Conservation (phyloP, 2,888 invertebrate genomes). For the Sinodicranocentrus sp. region DNA sequence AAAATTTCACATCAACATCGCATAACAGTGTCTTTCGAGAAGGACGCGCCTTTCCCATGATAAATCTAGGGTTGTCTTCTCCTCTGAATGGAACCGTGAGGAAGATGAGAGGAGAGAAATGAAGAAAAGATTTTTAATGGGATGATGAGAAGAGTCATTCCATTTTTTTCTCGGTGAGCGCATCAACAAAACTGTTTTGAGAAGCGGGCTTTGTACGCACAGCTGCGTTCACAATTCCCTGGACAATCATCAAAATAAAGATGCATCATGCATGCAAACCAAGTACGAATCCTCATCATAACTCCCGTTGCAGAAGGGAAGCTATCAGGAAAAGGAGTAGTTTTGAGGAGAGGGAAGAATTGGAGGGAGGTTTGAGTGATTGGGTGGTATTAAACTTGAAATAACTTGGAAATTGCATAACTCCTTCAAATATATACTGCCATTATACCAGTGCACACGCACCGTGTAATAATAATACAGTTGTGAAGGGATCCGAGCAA, state of each 20-base stretch:
- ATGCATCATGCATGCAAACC: conserved; percentile 34
- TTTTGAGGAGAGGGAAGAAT: background rate
- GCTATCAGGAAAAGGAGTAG: no score
- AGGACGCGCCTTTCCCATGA: conserved; percentile 54
- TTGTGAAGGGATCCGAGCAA: background rate
- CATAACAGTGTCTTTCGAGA: background rate
- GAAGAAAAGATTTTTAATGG: conserved; percentile 46
- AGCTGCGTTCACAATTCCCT: conserved; percentile 57
- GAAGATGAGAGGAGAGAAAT: conserved; percentile 19
- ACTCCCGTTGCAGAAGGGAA: background rate
- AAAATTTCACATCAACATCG: conserved; percentile 18
- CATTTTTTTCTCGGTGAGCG: conserved; percentile 2
- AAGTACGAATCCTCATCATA: background rate
- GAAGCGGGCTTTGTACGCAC: no score
- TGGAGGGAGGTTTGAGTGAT: conserved; percentile 47
- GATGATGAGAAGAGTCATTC: conserved; percentile 30
- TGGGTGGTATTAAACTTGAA: conserved; percentile 31
- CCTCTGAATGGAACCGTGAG: conserved; percentile 45
- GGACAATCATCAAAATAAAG: conserved; percentile 60
- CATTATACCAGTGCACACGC: background rate
- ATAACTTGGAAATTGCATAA: conserved; percentile 40
- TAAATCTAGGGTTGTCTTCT: conserved; percentile 32
- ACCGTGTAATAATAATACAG: background rate
- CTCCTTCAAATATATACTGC: no score
- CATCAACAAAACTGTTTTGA: background rate